These are phyloP conservation scores for Ylistrum balloti DNA, from an alignment of 1,140 invertebrate species.

Conservation along the genomic window DNA sequence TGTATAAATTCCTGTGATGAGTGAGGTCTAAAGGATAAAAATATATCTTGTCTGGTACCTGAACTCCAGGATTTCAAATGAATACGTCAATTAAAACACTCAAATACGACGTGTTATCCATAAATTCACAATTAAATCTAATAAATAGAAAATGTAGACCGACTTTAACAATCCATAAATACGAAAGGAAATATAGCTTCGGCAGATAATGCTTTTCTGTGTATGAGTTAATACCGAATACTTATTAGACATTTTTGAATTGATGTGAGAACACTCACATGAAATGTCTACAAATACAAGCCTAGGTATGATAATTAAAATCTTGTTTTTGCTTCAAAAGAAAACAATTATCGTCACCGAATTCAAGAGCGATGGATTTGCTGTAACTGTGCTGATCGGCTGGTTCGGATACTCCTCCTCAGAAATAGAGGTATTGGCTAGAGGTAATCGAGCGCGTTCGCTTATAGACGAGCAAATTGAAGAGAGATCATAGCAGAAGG, in stretches of 20 bases:
- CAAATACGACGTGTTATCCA: slow-evolving; percentile 6
- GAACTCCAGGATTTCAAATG: background rate
- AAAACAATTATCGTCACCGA: slow-evolving; percentile 4
- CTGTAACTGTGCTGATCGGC: background rate
- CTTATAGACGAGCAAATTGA: slow-evolving; percentile 27
- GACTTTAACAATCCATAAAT: slow-evolving; percentile 16
- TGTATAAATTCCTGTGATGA: background rate
- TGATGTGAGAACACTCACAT: background rate
- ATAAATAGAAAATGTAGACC: background rate
- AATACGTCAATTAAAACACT: background rate
- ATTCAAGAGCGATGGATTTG: background rate
- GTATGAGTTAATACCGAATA: background rate
- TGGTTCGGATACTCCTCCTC: background rate
- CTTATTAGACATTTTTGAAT: background rate
- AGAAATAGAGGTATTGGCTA: background rate
- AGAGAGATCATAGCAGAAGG: slow-evolving; percentile 27
- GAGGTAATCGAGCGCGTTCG: slow-evolving; percentile 20
- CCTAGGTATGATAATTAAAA: slow-evolving; percentile 31
- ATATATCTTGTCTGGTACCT: background rate
- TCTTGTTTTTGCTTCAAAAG: slow-evolving; percentile 21
- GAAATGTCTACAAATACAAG: background rate
- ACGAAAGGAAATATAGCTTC: background rate
- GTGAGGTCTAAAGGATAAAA: background rate
- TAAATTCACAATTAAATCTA: slow-evolving; percentile 20
- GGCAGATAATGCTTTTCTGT: background rate